Base-by-base conservation (phyloP, 2,888 invertebrate genomes). In the Ormyrus labotus region DNA sequence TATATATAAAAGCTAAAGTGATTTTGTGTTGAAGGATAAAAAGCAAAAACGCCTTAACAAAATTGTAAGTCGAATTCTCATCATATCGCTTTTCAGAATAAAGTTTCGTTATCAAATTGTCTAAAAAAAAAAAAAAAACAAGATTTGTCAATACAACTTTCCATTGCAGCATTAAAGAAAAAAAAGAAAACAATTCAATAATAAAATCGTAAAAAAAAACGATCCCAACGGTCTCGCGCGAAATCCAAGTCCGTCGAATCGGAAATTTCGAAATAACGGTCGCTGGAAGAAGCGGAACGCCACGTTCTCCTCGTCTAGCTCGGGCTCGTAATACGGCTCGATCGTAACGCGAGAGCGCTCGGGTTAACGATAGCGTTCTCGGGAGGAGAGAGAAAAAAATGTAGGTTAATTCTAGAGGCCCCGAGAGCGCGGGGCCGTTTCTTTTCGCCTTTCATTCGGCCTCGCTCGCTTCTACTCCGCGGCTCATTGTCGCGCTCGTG, bases 391-490 rank as follows among this genome's bases (percentile, higher is more conserved):
- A 61, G 51, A 58, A 78, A 76, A 76, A 82, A 82, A 82, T 82
- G 76, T 82, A 77, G 82, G 82, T 82, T 82, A 82, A 82, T 82
- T 80, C 80, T 80, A 82, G 82, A 82, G 73, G 34, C 13, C 48
- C 11, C 51, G 60, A 61, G 57, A 51, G 34, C 45, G 50, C 57
- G 48, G 19, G 10, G 57, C 19, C 73, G 75, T 71, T 74, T 74
- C 79, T 74, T 74, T 65, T 74, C 64, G 75, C 74, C 80, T 82
- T 80, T 80, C 80, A 70, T 82, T 80, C 71, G 77, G 78, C 78
- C 80, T 78, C 77, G 82, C 61, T 48, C n/a, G 50, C 60, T 51
- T 51, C 8, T 19, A 58, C 58, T 13, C 10, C 45, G 55, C 7
- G 55, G 34, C 77, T 74, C 79, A 76, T 82, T 82, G 79, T 80